Evolutionary conservation across 2,888 invertebrate genomes (phyloP), one percentile per base, ranked within the genome.

Genomic region (Nysson spinosus): DNA sequence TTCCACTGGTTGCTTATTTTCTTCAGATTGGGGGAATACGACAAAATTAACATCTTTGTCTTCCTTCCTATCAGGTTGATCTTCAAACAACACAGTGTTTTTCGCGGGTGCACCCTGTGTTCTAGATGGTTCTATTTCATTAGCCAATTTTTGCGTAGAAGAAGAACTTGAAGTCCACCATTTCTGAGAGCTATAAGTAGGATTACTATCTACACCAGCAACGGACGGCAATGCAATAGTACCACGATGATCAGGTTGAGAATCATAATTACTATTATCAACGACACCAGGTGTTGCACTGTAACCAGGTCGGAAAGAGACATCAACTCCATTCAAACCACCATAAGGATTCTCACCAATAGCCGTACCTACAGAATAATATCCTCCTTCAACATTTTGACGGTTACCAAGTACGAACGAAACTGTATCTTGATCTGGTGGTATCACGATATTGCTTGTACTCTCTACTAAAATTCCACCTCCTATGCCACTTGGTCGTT

Each of bases 351-450:
- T 88, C 61, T 90, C 89, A 54, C 90, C 89, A 22, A 89, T 83
- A 0, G 89, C 86, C 1, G 87, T 88, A 0, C 89, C 90, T 7
- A 88, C 81, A 12, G 87, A 88, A 17, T 87, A 85, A 43, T 84
- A 84, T 3, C 77, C 75, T 39, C 88, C 88, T 22, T 88, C 88
- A 0, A 91, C 91, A 56, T 90, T 90, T 75, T 92, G 92, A 55
- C 91, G 90, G 72, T 92, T 90, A 3, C 92, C 91, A 0, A 92
- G 87, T 0, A 92, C 91, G 77, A 92, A 92, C 0, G 91, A 90
- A 0, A 92, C 91, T 0, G 90, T 91, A 57, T 92, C 90, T 79
- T 92, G 91, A 47, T 90, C 90, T 0, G 91, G 91, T 0, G 91
- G 90, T 39, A 92, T 91, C 22, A 91, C 89, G 20, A 92, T 89